Percentiles rank a stretch among this genome's conserved stretches.
Conservation (phyloP, 2,888 invertebrate genomes). For the Muschampia plurimacula region DNA sequence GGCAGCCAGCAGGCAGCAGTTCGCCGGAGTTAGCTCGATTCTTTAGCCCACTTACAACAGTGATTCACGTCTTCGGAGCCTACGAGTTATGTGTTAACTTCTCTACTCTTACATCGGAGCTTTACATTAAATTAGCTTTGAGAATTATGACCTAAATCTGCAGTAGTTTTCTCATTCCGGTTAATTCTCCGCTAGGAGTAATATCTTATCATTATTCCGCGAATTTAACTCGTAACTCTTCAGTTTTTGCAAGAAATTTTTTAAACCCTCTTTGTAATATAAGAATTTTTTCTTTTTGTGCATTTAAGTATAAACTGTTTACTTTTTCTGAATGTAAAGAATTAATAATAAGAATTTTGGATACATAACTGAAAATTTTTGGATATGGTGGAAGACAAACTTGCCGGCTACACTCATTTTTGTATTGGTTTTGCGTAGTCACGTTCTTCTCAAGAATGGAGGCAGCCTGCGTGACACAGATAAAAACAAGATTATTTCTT, state of each 20-base stretch:
- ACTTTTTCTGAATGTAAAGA: too few relatives aligned
- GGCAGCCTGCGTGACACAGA: slow-evolving; percentile 6
- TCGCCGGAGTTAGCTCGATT: neutral
- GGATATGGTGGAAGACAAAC: neutral
- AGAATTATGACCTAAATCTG: neutral
- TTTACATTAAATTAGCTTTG: slow-evolving; percentile 5
- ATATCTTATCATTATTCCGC: slow-evolving; percentile 3
- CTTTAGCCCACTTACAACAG: slow-evolving; percentile 5
- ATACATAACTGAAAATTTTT: too few relatives aligned
- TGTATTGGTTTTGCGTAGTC: slow-evolving; percentile 8
- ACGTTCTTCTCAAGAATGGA: neutral
- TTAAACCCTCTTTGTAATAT: neutral
- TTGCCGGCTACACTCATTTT: neutral
- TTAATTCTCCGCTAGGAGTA: neutral
- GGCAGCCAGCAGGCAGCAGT: neutral
- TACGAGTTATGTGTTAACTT: slow-evolving; percentile 2
- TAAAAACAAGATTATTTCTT: neutral
- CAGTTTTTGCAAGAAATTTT: neutral
- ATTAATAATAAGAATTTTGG: too few relatives aligned
- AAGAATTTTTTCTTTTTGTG: too few relatives aligned
- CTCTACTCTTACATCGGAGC: slow-evolving; percentile 5
- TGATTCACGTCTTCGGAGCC: neutral
- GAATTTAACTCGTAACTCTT: slow-evolving; percentile 2
- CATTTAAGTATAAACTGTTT: too few relatives aligned
- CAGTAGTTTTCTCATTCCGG: neutral